Conservation (phyloP, 2,888 invertebrate genomes). For the Sialis lutaria region DNA sequence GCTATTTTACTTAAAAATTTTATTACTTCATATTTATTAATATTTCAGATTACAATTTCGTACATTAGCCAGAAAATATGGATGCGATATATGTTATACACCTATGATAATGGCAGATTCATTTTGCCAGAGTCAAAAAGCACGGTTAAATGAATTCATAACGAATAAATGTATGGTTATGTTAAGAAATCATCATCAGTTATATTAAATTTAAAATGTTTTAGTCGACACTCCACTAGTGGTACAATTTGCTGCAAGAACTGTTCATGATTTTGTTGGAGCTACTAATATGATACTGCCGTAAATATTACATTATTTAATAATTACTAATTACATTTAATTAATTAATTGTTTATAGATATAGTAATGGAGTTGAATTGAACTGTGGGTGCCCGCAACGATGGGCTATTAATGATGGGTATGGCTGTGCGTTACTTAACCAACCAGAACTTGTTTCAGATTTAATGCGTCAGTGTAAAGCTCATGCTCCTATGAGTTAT, state of each 20-base stretch:
- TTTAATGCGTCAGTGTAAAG: constrained; percentile 58
- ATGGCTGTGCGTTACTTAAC: constrained; percentile 68
- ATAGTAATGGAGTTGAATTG: constrained; percentile 82
- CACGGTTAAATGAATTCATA: constrained; percentile 63
- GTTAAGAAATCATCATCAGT: neutral
- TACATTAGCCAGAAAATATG: constrained; percentile 55
- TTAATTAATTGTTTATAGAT: constrained; percentile 26
- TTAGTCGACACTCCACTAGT: constrained; percentile 68
- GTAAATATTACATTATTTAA: constrained; percentile 25
- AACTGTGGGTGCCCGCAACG: constrained; percentile 97
- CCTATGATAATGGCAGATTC: constrained; percentile 96
- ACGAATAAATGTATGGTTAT: neutral
- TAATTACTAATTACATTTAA: neutral
- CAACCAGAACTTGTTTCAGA: constrained; percentile 72
- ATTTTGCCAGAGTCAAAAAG: constrained; percentile 75
- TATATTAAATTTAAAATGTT: constrained; percentile 6
- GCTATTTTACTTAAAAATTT: neutral
- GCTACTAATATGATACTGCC: constrained; percentile 72
- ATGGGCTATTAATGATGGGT: constrained; percentile 85
- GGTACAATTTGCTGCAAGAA: constrained; percentile 89
- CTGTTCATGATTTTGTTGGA: constrained; percentile 60
- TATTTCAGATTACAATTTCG: constrained; percentile 55
- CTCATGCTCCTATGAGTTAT: constrained; percentile 52
- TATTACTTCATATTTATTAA: constrained; percentile 4
- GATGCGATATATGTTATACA: constrained; percentile 79